A percentile compares a stretch with the other conserved stretches of the same genome.
phyloP scores from a whole-genome alignment of 2,888 invertebrate genomes.

The Lepidochrysops patricia region DNA sequence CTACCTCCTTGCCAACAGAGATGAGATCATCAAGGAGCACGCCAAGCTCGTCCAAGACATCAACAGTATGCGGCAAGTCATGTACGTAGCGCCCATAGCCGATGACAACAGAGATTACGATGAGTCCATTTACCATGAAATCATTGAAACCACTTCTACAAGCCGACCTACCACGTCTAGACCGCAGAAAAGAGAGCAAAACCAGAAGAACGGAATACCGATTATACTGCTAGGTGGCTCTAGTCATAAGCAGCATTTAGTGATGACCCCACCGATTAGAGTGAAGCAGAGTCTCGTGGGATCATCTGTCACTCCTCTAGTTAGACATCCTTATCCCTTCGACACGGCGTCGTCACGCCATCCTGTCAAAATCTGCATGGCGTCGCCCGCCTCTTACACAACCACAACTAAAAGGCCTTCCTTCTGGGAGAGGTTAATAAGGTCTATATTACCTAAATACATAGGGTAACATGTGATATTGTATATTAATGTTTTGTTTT shows the following conservation, averaged over 20 bases:
- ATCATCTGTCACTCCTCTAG: constrained; percentile 48
- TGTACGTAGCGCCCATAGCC: constrained; percentile 45
- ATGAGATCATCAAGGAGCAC: constrained; percentile 56
- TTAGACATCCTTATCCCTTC: constrained; percentile 58
- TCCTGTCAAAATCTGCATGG: constrained; percentile 53
- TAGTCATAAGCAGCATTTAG: constrained; percentile 40
- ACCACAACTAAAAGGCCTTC: constrained; percentile 40
- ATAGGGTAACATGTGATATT: background rate
- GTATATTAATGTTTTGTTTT: background rate
- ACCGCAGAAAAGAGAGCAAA: constrained; percentile 19
- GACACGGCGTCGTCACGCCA: constrained; percentile 37
- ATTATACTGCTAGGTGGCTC: constrained; percentile 51
- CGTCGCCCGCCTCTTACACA: constrained; percentile 33
- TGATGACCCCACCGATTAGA: constrained; percentile 41
- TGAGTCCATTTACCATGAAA: constrained; percentile 56
- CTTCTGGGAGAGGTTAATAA: constrained; percentile 49
- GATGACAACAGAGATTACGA: constrained; percentile 57
- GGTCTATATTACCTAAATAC: constrained; percentile 43
- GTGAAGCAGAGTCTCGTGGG: constrained; percentile 47
- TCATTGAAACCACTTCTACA: constrained; percentile 49
- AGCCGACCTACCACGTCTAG: constrained; percentile 28
- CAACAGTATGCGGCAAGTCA: constrained; percentile 52
- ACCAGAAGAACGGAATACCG: constrained; percentile 38
- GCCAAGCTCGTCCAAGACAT: constrained; percentile 66
- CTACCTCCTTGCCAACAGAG: constrained; percentile 31